Percentiles rank a stretch among this genome's conserved stretches.
These are phyloP conservation scores for Corydoras sp. DNA, from an alignment of 2,113 vertebrate species.

Conservation along the genomic window DNA sequence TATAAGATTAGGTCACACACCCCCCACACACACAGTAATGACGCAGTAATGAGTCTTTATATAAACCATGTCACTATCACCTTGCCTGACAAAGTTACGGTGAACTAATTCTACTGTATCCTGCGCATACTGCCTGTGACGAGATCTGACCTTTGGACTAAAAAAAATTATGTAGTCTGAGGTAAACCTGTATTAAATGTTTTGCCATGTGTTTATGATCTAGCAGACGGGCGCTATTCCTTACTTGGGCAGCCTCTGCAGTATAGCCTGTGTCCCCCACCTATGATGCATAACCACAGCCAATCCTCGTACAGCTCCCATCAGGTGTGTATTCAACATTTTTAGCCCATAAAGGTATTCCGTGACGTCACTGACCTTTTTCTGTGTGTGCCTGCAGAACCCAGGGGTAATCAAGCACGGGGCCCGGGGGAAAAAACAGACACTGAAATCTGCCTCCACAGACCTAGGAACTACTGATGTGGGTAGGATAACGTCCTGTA, in stretches of 20 bases:
- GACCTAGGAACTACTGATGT: constrained; percentile 90
- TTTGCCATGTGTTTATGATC: constrained; percentile 23
- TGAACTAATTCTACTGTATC: neutral
- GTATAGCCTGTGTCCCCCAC: constrained; percentile 89
- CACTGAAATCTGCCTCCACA: constrained; percentile 92
- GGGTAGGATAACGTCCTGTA: constrained; percentile 65
- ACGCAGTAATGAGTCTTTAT: neutral
- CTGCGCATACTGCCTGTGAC: neutral
- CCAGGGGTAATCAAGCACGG: constrained; percentile 88
- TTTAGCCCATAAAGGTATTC: neutral
- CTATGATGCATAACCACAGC: constrained; percentile 85
- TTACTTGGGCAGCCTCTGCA: constrained; percentile 92
- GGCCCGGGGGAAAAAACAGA: constrained; percentile 84
- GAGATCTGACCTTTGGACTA: constrained; percentile 23
- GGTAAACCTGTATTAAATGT: constrained; percentile 4
- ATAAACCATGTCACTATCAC: constrained; percentile 5
- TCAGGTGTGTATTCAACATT: constrained; percentile 63
- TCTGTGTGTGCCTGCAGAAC: constrained; percentile 59
- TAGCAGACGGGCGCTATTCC: constrained; percentile 89
- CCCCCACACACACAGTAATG: too few species aligned
- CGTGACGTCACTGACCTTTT: neutral
- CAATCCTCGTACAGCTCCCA: constrained; percentile 86
- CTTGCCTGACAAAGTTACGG: neutral
- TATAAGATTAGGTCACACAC: too few species aligned
- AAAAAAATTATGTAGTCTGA: constrained; percentile 15